Evolutionary conservation across 1,140 invertebrate species (phyloP), one percentile per base, ranked within the genome.

Genomic region (Venustaconcha ellipsiformis): DNA sequence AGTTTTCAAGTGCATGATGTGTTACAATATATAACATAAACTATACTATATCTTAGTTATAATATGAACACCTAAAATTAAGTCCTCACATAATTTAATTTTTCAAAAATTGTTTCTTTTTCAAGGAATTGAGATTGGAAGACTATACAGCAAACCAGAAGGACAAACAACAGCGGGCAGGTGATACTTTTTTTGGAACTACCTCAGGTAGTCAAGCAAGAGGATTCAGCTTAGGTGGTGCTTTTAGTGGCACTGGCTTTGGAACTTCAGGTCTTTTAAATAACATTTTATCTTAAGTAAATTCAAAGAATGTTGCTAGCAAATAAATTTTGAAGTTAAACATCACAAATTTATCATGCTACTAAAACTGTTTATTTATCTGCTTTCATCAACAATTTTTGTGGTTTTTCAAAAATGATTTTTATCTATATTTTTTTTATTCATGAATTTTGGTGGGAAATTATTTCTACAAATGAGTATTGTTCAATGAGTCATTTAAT

Each of bases 61-160:
- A 8, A 37, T 37, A 8, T 37, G 8, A 6, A 37, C 8, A 37
- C 37, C 37, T 37, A 37, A 37, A 37, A 37, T 8, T 37, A 37
- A 37, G 30, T 37, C 2, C 2, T 37, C 30, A 37, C 30, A 37
- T 2, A 2, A 37, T 37, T 2, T 37, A 6, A 6, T 37, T 37
- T 37, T 5, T 37, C 37, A 37, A 37, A 37, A 37, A 37, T 37
- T 37, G 8, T 26, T 26, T 37, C 37, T 37, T 37, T 37, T 8
- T 37, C 5, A 6, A 91, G 88, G 97, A 99, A 89, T 89, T 99
- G 2, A 92, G 97, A 66, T 90, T 95, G 37, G 97, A 99, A 90
- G 98, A 99, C 91, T 99, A 99, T 90, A 88, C 92, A 57, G 95
- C 94, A 15, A 95, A 95, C 72, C 90, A 97, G 15, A 99, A 98